Percentiles rank a stretch among this genome's conserved stretches.
Conservation (phyloP, 2,888 invertebrate genomes). For the Chironomus tentans region DNA sequence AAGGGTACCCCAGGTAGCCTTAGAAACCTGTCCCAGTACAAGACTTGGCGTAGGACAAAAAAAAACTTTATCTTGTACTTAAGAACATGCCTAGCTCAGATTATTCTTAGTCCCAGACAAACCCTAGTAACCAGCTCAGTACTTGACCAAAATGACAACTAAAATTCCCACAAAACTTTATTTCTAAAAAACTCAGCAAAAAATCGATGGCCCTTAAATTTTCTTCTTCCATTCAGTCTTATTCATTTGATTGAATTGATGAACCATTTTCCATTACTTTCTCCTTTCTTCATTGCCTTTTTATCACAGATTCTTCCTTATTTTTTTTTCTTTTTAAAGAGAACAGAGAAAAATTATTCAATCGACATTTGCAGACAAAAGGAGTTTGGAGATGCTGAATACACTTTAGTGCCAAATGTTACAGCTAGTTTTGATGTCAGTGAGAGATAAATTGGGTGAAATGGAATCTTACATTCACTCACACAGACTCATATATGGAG, state of each 20-base stretch:
- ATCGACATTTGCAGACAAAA: background rate
- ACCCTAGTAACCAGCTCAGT: too few species aligned
- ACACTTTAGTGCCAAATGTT: background rate
- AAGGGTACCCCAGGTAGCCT: too few species aligned
- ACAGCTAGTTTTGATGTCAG: background rate
- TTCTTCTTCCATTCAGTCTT: too few species aligned
- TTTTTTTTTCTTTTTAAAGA: background rate
- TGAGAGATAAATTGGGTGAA: slow-evolving; percentile 12
- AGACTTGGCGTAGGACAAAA: too few species aligned
- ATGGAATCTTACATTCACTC: background rate
- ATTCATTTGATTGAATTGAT: background rate
- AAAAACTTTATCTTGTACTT: too few species aligned
- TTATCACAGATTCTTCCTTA: background rate
- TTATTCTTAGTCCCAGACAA: too few species aligned
- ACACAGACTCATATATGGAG: background rate
- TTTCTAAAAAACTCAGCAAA: too few species aligned
- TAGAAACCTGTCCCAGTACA: too few species aligned
- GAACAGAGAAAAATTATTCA: background rate
- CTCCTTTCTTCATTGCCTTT: background rate
- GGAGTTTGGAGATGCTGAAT: background rate
- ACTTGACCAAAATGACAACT: too few species aligned
- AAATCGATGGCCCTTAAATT: too few species aligned
- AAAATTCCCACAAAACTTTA: too few species aligned
- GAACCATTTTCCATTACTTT: background rate
- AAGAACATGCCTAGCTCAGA: too few species aligned